Evolutionary conservation across 2,888 invertebrate genomes (phyloP).

Genomic region (Heterodera filipjevi): DNA sequence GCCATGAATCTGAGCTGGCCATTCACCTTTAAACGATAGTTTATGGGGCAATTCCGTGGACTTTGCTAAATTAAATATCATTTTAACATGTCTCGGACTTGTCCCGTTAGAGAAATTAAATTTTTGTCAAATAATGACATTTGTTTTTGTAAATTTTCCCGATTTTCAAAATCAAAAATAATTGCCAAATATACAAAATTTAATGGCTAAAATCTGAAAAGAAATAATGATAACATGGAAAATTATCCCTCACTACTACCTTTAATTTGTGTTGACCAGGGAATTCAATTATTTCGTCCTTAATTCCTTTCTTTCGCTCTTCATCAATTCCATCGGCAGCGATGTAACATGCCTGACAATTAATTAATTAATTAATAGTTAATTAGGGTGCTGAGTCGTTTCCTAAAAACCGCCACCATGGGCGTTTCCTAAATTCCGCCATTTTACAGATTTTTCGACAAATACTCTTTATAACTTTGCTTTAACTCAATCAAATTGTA

Average conservation of each 20-base stretch:
- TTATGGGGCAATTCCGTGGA: not conserved
- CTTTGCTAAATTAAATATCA: too few species aligned
- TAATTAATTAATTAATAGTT: slow-evolving; percentile 49
- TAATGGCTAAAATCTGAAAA: too few species aligned
- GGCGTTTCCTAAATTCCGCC: too few species aligned
- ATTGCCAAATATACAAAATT: too few species aligned
- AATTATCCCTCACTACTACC: not conserved
- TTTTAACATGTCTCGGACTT: not conserved
- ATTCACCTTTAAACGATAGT: slow-evolving; percentile 65
- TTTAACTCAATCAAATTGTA: too few species aligned
- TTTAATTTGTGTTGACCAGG: not conserved
- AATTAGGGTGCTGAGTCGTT: too few species aligned
- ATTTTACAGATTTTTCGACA: too few species aligned
- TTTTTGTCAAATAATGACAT: not conserved
- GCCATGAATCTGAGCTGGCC: slow-evolving; percentile 67
- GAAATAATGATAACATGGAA: too few species aligned
- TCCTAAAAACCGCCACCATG: too few species aligned
- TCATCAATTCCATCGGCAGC: slow-evolving; percentile 68
- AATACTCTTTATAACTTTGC: too few species aligned
- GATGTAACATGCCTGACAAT: slow-evolving; percentile 68
- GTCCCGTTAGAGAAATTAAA: not conserved
- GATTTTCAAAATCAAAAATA: not conserved
- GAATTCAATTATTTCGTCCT: slow-evolving; percentile 13
- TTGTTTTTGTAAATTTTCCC: too few species aligned
- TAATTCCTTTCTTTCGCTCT: slow-evolving; percentile 33